phyloP scores from a whole-genome alignment of 2,888 invertebrate species.

The Lithodes maja region DNA sequence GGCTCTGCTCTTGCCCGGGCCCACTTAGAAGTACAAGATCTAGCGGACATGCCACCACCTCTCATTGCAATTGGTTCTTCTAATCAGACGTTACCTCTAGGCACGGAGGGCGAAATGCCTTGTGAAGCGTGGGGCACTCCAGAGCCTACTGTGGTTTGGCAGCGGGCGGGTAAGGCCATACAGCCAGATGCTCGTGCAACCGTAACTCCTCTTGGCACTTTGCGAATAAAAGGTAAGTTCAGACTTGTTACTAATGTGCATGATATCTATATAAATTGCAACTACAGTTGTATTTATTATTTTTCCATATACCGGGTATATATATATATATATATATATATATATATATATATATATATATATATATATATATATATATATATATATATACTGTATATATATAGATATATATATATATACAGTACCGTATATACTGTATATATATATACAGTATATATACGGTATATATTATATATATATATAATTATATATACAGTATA shows the following conservation, averaged over 20 bases:
- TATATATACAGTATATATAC: no score
- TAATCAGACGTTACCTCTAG: constrained; percentile 88
- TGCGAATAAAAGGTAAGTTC: constrained; percentile 83
- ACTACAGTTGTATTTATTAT: background rate
- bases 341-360: no score
- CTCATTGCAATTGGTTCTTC: constrained; percentile 90
- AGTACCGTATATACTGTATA: no score
- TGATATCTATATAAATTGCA: background rate
- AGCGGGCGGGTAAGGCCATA: constrained; percentile 81
- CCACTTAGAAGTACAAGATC: constrained; percentile 83
- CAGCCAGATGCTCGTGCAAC: constrained; percentile 78
- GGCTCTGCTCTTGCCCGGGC: constrained; percentile 92
- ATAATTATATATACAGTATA: no score
- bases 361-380: no score
- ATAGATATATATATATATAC: no score
- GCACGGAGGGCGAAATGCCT: constrained; percentile 86
- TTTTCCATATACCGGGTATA: no score
- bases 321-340: no score
- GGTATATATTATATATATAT: no score
- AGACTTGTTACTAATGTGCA: background rate
- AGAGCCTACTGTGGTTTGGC: constrained; percentile 83
- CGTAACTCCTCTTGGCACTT: constrained; percentile 81
- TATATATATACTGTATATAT: no score
- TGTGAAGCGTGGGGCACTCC: constrained; percentile 84
- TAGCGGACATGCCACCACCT: constrained; percentile 82